These are phyloP conservation scores for Nixonia krombeini DNA, from an alignment of 1,140 invertebrate species.

Conservation along the genomic window DNA sequence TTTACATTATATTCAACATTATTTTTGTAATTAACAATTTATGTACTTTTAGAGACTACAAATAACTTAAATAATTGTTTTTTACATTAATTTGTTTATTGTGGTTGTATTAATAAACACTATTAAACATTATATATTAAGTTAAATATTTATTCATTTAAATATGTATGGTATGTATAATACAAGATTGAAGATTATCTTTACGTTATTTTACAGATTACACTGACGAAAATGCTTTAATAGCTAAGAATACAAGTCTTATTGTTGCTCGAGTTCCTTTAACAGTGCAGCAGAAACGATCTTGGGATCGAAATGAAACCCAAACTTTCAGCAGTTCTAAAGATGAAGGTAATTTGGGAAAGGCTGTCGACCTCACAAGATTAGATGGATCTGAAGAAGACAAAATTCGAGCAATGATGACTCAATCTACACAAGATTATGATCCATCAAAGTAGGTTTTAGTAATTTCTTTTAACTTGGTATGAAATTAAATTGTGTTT, in stretches of 20 bases:
- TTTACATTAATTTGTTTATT: too few relatives aligned
- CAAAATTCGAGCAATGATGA: slow-evolving; percentile 97
- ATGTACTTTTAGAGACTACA: too few relatives aligned
- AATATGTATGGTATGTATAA: too few relatives aligned
- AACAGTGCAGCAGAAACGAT: slow-evolving; percentile 81
- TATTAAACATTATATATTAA: too few relatives aligned
- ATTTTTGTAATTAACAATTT: too few relatives aligned
- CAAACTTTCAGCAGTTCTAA: slow-evolving; percentile 69
- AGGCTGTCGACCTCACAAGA: slow-evolving; percentile 87
- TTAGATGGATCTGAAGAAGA: slow-evolving; percentile 96
- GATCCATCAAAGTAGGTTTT: slow-evolving; percentile 96
- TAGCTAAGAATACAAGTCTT: slow-evolving; percentile 98
- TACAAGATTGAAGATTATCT: too few relatives aligned
- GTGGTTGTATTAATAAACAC: too few relatives aligned
- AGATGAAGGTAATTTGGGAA: slow-evolving; percentile 73
- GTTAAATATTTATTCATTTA: too few relatives aligned
- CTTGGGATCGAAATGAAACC: slow-evolving; percentile 76
- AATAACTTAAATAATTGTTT: too few relatives aligned
- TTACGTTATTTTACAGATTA: slow-evolving; percentile 91
- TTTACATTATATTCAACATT: slow-evolving; percentile 20
- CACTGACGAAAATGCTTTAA: slow-evolving; percentile 88
- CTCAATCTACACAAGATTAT: slow-evolving; percentile 96
- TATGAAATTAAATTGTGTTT: slow-evolving; percentile 19
- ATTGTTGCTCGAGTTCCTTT: slow-evolving; percentile 91
- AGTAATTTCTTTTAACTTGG: too few relatives aligned